Conservation (phyloP, 1,140 invertebrate genomes). For the Aricia agestis region DNA sequence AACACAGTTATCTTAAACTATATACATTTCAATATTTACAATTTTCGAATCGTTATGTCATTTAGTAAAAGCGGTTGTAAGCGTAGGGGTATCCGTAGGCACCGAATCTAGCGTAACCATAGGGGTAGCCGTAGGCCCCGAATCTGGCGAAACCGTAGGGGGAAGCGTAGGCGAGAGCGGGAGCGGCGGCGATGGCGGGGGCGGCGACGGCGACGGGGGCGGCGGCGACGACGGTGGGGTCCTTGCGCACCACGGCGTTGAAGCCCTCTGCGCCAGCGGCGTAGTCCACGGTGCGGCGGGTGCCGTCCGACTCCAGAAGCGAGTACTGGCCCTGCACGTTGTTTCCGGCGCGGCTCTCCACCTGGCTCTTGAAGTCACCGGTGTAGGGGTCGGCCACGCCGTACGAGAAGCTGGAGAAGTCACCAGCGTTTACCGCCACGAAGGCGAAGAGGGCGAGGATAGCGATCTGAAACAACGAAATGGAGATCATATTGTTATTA, state of each 20-base stretch:
- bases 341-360: conserved; percentile 68
- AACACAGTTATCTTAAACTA: no score
- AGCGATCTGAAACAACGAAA: conserved; percentile 41
- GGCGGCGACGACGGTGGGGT: conserved; percentile 38
- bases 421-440: conserved; percentile 37
- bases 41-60: background rate
- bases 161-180: conserved; percentile 23
- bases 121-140: no score
- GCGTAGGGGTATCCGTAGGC: conserved; percentile 29
- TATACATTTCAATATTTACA: conserved; percentile 5
- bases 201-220: conserved; percentile 36
- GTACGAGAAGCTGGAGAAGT: conserved; percentile 24
- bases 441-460: conserved; percentile 35
- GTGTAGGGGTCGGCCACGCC: conserved; percentile 69
- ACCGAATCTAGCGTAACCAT: conserved; percentile 25
- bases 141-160: conserved; percentile 9
- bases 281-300: conserved; percentile 65
- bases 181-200: conserved; percentile 26
- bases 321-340: conserved; percentile 72
- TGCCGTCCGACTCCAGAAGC: conserved; percentile 63
- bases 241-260: conserved; percentile 65
- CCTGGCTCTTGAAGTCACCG: conserved; percentile 72
- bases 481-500: background rate
- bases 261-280: conserved; percentile 64
- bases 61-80: conserved; percentile 30